Percentiles rank a stretch among this genome's conserved stretches.
phyloP scores from a whole-genome alignment of 2,113 vertebrate species.

The Tretioscincus oriximinensis region DNA sequence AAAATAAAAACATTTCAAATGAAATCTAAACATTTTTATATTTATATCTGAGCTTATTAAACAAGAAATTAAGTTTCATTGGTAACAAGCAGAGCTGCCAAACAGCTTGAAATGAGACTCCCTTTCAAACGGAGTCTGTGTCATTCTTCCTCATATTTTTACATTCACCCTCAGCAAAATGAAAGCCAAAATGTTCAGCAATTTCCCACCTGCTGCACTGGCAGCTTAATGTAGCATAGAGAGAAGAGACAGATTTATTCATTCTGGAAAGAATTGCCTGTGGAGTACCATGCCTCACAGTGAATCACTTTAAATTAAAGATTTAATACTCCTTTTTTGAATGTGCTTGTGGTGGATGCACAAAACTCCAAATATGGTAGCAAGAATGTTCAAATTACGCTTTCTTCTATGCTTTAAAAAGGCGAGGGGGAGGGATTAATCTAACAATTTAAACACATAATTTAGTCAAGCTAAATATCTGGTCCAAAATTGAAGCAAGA shows the following conservation, averaged over 20 bases:
- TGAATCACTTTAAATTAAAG: not conserved
- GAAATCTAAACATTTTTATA: not conserved
- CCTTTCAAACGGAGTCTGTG: not conserved
- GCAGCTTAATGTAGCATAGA: slow-evolving; percentile 24
- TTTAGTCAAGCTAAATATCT: not conserved
- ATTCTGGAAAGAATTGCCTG: slow-evolving; percentile 10
- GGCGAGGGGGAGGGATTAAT: not conserved
- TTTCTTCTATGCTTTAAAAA: not conserved
- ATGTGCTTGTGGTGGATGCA: not conserved
- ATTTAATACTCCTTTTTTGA: not conserved
- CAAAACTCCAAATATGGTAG: not conserved
- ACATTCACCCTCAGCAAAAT: slow-evolving; percentile 2
- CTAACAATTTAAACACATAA: not conserved
- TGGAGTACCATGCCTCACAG: not conserved
- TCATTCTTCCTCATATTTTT: slow-evolving; percentile 20
- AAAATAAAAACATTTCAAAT: not conserved
- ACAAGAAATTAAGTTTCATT: slow-evolving; percentile 35
- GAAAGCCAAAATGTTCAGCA: slow-evolving; percentile 32
- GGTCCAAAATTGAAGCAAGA: not conserved
- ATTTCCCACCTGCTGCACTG: slow-evolving; percentile 29
- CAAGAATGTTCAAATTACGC: not conserved
- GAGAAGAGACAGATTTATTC: slow-evolving; percentile 15
- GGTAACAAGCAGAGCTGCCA: slow-evolving; percentile 9
- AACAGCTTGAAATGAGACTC: slow-evolving; percentile 6
- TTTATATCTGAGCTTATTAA: slow-evolving; percentile 23